Evolutionary conservation across 2,888 invertebrate genomes (phyloP).

Genomic region (Agelastica alni): DNA sequence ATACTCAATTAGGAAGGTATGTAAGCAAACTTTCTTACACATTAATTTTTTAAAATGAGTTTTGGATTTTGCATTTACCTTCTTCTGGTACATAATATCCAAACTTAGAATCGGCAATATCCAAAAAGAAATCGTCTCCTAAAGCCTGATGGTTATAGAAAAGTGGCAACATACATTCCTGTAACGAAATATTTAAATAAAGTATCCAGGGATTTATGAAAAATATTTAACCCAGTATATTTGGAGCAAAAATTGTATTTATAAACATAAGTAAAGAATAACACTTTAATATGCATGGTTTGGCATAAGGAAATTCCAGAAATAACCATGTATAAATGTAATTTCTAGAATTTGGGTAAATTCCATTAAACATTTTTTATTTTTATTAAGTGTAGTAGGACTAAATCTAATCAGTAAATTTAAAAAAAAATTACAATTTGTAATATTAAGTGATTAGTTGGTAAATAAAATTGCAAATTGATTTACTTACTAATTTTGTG

Average conservation of each 20-base stretch:
- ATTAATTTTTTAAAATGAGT: neutral
- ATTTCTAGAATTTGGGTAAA: no score
- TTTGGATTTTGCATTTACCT: conserved; percentile 29
- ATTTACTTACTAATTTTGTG: conserved; percentile 40
- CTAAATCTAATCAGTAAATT: no score
- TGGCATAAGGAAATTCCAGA: no score
- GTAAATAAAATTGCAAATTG: neutral
- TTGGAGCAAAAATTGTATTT: no score
- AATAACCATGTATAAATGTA: no score
- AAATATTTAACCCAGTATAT: no score
- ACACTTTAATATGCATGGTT: no score
- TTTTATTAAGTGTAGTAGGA: no score
- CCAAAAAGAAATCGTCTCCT: conserved; percentile 47
- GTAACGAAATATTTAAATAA: conserved; percentile 13
- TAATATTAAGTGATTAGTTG: neutral
- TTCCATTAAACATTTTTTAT: neutral
- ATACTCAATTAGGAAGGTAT: neutral
- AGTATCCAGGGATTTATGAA: no score
- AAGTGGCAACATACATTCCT: conserved; percentile 46
- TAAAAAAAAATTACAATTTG: neutral
- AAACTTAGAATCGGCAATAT: conserved; percentile 46
- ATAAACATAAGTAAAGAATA: no score
- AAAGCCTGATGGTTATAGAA: conserved; percentile 47
- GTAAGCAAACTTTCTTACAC: no score
- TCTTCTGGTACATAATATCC: conserved; percentile 45